Evolutionary conservation across 2,888 invertebrate species (phyloP), one percentile per base, ranked within the genome.

Genomic region (Urechis unicinctus): DNA sequence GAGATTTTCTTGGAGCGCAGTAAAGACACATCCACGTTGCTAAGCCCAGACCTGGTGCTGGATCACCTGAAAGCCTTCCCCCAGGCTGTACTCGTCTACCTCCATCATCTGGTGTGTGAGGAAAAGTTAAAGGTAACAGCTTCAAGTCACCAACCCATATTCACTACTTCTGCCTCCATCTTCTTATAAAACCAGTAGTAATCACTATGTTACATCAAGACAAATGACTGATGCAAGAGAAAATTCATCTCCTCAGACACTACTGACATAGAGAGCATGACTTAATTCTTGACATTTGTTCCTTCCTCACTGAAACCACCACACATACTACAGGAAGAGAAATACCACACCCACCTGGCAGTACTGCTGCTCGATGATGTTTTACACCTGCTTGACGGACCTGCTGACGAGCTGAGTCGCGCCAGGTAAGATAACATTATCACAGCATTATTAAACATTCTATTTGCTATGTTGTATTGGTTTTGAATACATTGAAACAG

Each of bases 281-380:
- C n/a, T n/a, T n/a, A n/a, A n/a, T n/a, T n/a, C n/a, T n/a, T n/a
- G n/a, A n/a, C n/a, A n/a, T n/a, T n/a, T n/a, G n/a, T n/a, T n/a
- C n/a, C n/a, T n/a, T n/a, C n/a, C n/a, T n/a, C n/a, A n/a, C n/a
- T n/a, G n/a, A n/a, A n/a, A n/a, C n/a, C n/a, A n/a, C n/a, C n/a
- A n/a, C n/a, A n/a, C n/a, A n/a, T n/a, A n/a, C 68, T 68, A 3
- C 68, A 80, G 80, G 78, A 78, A 67, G 80, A 81, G 66, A 79
- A 78, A 60, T 80, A 78, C 62, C 81, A 81, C 64, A 81, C 81
- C 0, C 80, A 80, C 58, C 65, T 81, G 52, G 80, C 80, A 6
- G 74, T 80, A 13, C 65, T 81, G 50, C 81, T 81, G 64, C 66
- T 81, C 61, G 80, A 81, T 50, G 61, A 71, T 50, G 78, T 77